phyloP scores from a whole-genome alignment of 2,113 vertebrate species.

The Clarias magur region DNA sequence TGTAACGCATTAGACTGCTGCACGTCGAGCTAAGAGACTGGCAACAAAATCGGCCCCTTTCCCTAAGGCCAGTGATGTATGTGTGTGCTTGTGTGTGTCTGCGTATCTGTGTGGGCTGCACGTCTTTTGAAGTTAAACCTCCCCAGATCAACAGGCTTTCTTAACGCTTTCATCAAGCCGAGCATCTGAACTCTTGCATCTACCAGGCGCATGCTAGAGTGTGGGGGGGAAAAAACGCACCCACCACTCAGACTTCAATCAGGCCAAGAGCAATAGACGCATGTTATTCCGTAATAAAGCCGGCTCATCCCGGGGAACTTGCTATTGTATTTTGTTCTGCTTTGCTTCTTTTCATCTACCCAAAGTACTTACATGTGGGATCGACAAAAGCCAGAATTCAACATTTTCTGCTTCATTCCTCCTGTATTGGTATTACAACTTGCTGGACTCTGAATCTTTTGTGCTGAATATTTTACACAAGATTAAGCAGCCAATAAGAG shows the following conservation, averaged over 20 bases:
- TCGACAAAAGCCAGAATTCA: constrained; percentile 18
- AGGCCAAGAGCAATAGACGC: constrained; percentile 66
- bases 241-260: constrained; percentile 61
- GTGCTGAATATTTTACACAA: background rate
- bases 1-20: constrained; percentile 9
- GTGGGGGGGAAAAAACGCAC: background rate
- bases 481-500: constrained; percentile 18
- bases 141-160: constrained; percentile 56
- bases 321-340: constrained; percentile 55
- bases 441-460: background rate
- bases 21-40: constrained; percentile 44
- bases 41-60: constrained; percentile 47
- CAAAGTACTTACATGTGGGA: constrained; percentile 53
- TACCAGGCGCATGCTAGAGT: constrained; percentile 13
- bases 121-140: constrained; percentile 57
- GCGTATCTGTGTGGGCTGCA: constrained; percentile 31
- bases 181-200: constrained; percentile 5
- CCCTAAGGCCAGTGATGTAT: constrained; percentile 44
- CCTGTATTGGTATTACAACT: constrained; percentile 19
- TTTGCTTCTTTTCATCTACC: constrained; percentile 65
- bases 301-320: constrained; percentile 59
- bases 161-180: constrained; percentile 42
- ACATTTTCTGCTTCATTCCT: constrained; percentile 26
- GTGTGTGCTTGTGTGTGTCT: constrained; percentile 21
- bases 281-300: constrained; percentile 68